These are phyloP conservation scores for Scolanthus callimorphus DNA, from an alignment of 92 coral and sea anemone genomes.

Conservation along the genomic window DNA sequence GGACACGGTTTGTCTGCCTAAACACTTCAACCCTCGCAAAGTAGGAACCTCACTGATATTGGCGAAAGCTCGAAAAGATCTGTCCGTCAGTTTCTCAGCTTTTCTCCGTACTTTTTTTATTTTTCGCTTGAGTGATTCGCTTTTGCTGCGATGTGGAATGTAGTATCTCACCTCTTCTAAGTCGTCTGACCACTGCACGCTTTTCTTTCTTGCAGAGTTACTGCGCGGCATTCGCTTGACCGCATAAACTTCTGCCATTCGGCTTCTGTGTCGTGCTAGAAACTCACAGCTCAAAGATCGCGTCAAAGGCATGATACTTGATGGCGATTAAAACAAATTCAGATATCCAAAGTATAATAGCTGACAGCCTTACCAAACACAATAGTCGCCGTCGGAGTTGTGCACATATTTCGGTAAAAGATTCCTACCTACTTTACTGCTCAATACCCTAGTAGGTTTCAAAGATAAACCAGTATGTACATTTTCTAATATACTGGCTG, in stretches of 20 bases:
- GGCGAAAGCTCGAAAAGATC: slow-evolving; percentile 17
- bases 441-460: no score
- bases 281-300: slow-evolving; percentile 66
- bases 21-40: slow-evolving; percentile 6
- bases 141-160: slow-evolving; percentile 55
- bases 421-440: no score
- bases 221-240: slow-evolving; percentile 38
- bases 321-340: no score
- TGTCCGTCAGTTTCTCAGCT: slow-evolving; percentile 54
- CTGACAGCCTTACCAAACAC: no score
- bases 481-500: no score
- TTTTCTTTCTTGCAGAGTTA: slow-evolving; percentile 66
- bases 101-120: slow-evolving; percentile 50
- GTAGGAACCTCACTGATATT: slow-evolving; percentile 14
- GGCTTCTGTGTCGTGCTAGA: slow-evolving; percentile 16
- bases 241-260: slow-evolving; percentile 39
- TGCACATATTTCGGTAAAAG: no score
- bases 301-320: slow-evolving; percentile 23
- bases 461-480: no score
- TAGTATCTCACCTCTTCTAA: slow-evolving; percentile 75
- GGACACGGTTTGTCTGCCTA: slow-evolving; percentile 42
- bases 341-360: no score
- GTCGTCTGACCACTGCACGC: slow-evolving; percentile 73
- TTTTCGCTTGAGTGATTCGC: slow-evolving; percentile 54
- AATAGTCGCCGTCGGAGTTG: no score